phyloP scores from a whole-genome alignment of 92 coral and sea anemone species.

The Isaurus tuberculatus region DNA sequence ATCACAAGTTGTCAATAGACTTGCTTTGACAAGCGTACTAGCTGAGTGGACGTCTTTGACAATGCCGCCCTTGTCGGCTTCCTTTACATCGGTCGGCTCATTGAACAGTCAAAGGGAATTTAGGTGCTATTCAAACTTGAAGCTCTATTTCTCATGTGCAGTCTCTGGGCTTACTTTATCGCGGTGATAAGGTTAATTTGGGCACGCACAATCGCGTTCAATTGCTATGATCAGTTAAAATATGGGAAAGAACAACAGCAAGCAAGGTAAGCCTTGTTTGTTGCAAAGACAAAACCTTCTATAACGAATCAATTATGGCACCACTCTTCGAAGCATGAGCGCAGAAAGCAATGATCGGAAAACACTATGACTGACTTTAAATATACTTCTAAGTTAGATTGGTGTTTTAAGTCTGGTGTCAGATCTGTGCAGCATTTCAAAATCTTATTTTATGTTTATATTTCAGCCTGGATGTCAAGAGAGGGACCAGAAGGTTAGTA shows the following conservation, averaged over 20 bases:
- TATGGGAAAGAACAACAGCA: constrained; percentile 90
- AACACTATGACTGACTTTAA: constrained; percentile 59
- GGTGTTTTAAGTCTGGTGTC: not conserved
- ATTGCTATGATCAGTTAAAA: constrained; percentile 32
- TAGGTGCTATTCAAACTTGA: constrained; percentile 31
- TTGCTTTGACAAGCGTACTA: constrained; percentile 64
- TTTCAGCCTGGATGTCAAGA: constrained; percentile 98
- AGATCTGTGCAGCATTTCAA: constrained; percentile 20
- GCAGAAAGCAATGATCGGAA: constrained; percentile 59
- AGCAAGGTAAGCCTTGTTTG: constrained; percentile 73
- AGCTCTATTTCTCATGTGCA: constrained; percentile 43
- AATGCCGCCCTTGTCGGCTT: constrained; percentile 40
- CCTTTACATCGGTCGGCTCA: constrained; percentile 44
- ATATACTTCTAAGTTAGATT: not conserved
- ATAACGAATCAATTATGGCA: constrained; percentile 12
- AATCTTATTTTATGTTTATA: constrained; percentile 24
- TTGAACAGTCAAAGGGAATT: constrained; percentile 22
- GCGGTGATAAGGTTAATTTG: constrained; percentile 1
- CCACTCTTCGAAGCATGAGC: constrained; percentile 33
- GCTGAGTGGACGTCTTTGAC: constrained; percentile 49
- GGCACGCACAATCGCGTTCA: constrained; percentile 25
- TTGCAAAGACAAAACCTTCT: constrained; percentile 11
- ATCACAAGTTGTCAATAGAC: constrained; percentile 86
- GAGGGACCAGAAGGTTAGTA: constrained; percentile 97
- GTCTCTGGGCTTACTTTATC: constrained; percentile 7